Percentiles rank a stretch among this genome's conserved stretches.
phyloP scores from a whole-genome alignment of 1,140 invertebrate species.

The Atta colombica region DNA sequence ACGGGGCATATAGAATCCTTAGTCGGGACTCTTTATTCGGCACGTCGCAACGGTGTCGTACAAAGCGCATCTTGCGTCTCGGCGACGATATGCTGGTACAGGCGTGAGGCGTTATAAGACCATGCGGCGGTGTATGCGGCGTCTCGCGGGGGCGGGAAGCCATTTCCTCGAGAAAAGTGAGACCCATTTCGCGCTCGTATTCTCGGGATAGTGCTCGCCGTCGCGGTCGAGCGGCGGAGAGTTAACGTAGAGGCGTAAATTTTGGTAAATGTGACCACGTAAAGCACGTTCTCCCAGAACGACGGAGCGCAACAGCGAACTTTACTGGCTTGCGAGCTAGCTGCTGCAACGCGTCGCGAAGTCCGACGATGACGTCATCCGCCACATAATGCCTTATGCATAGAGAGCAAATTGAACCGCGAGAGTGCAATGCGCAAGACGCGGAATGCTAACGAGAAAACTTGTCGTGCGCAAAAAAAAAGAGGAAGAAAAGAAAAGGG shows the following conservation, averaged over 20 bases:
- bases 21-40: constrained; percentile 68
- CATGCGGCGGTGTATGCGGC: too few relatives aligned
- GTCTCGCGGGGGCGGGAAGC: constrained; percentile 60
- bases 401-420: constrained; percentile 76
- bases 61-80: constrained; percentile 62
- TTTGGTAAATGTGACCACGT: constrained; percentile 70
- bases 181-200: constrained; percentile 70
- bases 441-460: constrained; percentile 76
- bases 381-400: constrained; percentile 76
- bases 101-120: neutral
- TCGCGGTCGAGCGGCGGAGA: neutral
- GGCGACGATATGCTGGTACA: neutral
- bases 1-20: constrained; percentile 47
- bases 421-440: constrained; percentile 52
- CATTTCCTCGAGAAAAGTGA: constrained; percentile 74
- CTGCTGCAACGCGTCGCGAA: constrained; percentile 9
- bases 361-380: constrained; percentile 21
- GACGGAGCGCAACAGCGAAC: constrained; percentile 26
- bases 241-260: constrained; percentile 41
- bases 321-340: constrained; percentile 21
- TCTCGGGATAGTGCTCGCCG: constrained; percentile 24
- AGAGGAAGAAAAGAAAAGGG: constrained; percentile 5
- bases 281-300: constrained; percentile 64
- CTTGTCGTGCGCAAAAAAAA: constrained; percentile 56
- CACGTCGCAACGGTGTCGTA: constrained; percentile 63